Base-by-base conservation (phyloP, 23 tunicate genomes). In the Styela plicata region DNA sequence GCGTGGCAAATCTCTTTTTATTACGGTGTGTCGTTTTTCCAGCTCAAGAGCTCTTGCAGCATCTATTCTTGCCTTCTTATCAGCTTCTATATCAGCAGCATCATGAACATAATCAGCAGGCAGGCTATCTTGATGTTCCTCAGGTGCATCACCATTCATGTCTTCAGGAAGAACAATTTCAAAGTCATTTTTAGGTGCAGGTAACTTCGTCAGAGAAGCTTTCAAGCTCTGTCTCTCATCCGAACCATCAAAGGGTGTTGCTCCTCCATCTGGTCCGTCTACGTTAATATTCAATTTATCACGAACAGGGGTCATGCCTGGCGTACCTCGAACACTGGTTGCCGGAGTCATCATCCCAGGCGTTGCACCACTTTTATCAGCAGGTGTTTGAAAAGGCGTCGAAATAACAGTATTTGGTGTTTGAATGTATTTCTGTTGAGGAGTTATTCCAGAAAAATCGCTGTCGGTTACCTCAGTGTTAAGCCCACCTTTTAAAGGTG, bases 91-190 rank as follows among this genome's bases (percentile, higher is more conserved):
- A 80, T 96, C 99, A 24, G 94, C 90, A 3, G 92, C 92, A 80
- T 96, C 99, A 66, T 87, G 90, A 53, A 96, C 90, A 63, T 74
- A 61, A 44, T 74, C 74, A 17, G 82, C 64, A 2, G 63, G 36
- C 3, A 35, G 74, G 52, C 67, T 86, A 16, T 85, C 74, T 5
- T 78, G 79, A 22, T 90, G 79, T 19, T 69, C 78, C 25, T 85
- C 87, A 23, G 21, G 20, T 5, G 57, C 85, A 2, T 79, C 69
- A 29, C 74, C 85, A 30, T 93, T 87, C 74, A 52, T 78, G 63
- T 89, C 83, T 57, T 91, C 97, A 21, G 97, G 97, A 17, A 96
- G 76, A 52, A 96, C 97, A 44, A 96, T 93, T 86, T 96, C 99
- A 74, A 96, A 96, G 70, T 91, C 94, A 66, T 91, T 96, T 63